Evolutionary conservation across 2,113 vertebrate genomes (phyloP).

Genomic region (Heterotis niloticus): DNA sequence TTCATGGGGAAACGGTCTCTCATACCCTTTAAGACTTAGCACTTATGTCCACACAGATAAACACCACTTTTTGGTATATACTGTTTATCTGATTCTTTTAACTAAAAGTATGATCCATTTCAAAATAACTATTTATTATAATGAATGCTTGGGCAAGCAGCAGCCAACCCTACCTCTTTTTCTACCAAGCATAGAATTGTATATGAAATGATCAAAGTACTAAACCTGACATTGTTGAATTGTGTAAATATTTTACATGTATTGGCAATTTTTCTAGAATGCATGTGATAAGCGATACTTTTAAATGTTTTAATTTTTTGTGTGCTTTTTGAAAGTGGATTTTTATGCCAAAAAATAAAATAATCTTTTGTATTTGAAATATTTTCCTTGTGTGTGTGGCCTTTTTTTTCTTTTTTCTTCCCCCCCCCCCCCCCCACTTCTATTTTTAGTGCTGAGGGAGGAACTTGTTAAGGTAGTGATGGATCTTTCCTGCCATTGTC

Average conservation of each 20-base stretch:
- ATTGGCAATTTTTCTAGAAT: conserved; percentile 13
- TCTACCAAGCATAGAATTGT: conserved; percentile 37
- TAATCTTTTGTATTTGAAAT: neutral
- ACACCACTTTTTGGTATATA: neutral
- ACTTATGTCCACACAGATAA: neutral
- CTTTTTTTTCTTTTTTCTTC: neutral
- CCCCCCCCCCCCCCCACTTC: no score
- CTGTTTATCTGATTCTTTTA: neutral
- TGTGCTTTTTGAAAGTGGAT: conserved; percentile 39
- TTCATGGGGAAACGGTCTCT: no score
- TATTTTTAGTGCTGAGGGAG: neutral
- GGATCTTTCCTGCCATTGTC: neutral
- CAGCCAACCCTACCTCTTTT: conserved; percentile 40
- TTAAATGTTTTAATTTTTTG: neutral
- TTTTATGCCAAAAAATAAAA: conserved; percentile 40
- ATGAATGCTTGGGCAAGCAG: conserved; percentile 31
- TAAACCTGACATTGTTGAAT: conserved; percentile 32
- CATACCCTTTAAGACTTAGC: neutral
- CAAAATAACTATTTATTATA: neutral
- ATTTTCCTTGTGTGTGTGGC: neutral
- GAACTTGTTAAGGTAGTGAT: neutral
- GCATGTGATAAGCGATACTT: conserved; percentile 14
- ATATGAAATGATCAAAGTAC: conserved; percentile 23
- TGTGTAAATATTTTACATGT: conserved; percentile 48
- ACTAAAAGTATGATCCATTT: no score